phyloP scores from a whole-genome alignment of 1,140 invertebrate species.

The Sarcophaga peregrina region DNA sequence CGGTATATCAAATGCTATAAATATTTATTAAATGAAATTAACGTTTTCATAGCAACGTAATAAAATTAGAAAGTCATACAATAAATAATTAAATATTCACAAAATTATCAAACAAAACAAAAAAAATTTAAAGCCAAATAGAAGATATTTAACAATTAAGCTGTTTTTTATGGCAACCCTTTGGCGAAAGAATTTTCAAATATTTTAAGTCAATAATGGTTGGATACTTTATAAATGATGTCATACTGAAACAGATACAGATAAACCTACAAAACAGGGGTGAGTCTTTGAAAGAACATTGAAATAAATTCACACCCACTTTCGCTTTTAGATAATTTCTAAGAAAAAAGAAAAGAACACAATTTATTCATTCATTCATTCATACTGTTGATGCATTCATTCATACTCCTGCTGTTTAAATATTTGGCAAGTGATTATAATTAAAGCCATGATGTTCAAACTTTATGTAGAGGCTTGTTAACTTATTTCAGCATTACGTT shows the following conservation, averaged over 20 bases:
- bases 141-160: constrained; percentile 16
- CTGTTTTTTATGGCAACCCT: neutral
- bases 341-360: neutral
- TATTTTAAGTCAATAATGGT: neutral
- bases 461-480: neutral
- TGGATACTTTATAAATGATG: constrained; percentile 2
- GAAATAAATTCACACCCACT: constrained; percentile 11
- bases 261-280: too few species aligned
- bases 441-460: constrained; percentile 33
- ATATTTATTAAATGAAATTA: constrained; percentile 48
- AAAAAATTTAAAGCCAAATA: neutral
- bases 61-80: constrained; percentile 41
- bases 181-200: neutral
- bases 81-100: constrained; percentile 42
- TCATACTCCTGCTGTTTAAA: constrained; percentile 16
- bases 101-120: constrained; percentile 4
- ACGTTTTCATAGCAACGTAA: constrained; percentile 45
- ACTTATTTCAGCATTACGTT: neutral
- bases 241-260: constrained; percentile 23
- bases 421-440: constrained; percentile 41
- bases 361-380: neutral
- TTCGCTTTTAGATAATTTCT: neutral
- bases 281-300: constrained; percentile 2
- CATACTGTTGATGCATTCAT: neutral
- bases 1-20: constrained; percentile 43